Percentiles rank a stretch among this genome's conserved stretches.
These are phyloP conservation scores for Perca flavescens DNA, from an alignment of 2,113 vertebrate species.

Conservation along the genomic window DNA sequence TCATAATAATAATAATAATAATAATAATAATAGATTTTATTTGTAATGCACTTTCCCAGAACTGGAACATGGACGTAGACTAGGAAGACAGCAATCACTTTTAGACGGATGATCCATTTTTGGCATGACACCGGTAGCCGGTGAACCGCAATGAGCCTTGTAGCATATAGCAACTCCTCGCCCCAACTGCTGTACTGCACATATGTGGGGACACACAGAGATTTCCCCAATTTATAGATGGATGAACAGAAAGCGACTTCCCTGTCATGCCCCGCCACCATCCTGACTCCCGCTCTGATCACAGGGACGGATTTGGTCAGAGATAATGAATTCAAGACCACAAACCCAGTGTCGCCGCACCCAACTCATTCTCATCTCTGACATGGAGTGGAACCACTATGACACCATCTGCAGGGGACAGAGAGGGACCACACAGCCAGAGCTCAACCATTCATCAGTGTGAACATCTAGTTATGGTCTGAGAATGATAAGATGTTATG, in stretches of 20 bases:
- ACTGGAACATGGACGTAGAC: too few relatives aligned
- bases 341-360: slow-evolving; percentile 61
- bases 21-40: too few relatives aligned
- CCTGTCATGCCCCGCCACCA: slow-evolving; percentile 33
- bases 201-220: too few relatives aligned
- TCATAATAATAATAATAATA: too few relatives aligned
- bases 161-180: too few relatives aligned
- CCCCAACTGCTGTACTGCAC: too few relatives aligned
- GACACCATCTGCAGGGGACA: slow-evolving; percentile 66
- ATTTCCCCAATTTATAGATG: not conserved
- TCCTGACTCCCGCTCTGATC: slow-evolving; percentile 59
- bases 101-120: too few relatives aligned
- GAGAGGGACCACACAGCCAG: slow-evolving; percentile 75
- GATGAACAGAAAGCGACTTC: slow-evolving; percentile 47
- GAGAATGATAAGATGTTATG: slow-evolving; percentile 68
- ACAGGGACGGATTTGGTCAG: slow-evolving; percentile 72
- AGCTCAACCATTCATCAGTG: slow-evolving; percentile 65
- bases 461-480: slow-evolving; percentile 77
- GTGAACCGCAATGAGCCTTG: too few relatives aligned
- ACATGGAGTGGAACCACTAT: slow-evolving; percentile 65
- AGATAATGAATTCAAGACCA: slow-evolving; percentile 78
- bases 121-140: too few relatives aligned
- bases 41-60: too few relatives aligned
- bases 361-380: slow-evolving; percentile 66
- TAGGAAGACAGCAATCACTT: too few relatives aligned